Evolutionary conservation across 2,888 invertebrate species (phyloP).

Genomic region (Synergus itoensis): DNA sequence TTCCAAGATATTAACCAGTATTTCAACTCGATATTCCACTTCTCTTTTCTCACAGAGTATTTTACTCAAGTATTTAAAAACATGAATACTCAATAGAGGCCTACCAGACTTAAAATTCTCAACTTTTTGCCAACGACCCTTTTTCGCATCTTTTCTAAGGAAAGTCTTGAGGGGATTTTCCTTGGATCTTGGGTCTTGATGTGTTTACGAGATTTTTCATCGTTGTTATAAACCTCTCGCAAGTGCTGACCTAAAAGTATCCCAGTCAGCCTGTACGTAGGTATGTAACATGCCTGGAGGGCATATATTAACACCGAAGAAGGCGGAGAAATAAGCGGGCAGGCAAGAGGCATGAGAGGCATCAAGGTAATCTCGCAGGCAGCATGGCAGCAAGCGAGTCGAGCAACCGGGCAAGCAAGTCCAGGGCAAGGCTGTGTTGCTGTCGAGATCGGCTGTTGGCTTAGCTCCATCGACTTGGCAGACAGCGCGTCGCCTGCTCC

Average conservation of each 20-base stretch:
- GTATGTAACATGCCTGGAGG: slow-evolving; percentile 55
- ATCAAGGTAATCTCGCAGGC: slow-evolving; percentile 49
- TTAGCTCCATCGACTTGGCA: slow-evolving; percentile 60
- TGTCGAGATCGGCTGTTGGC: slow-evolving; percentile 49
- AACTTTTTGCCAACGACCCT: neutral
- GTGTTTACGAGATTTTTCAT: slow-evolving; percentile 53
- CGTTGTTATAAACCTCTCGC: slow-evolving; percentile 51
- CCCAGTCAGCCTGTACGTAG: slow-evolving; percentile 53
- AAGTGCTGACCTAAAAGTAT: slow-evolving; percentile 57
- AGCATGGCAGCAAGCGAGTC: slow-evolving; percentile 42
- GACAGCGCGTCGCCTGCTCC: slow-evolving; percentile 67
- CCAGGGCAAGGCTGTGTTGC: slow-evolving; percentile 44
- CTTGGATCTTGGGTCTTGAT: neutral
- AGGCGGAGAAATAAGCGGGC: slow-evolving; percentile 51
- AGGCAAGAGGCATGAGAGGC: slow-evolving; percentile 53
- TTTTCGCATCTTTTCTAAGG: neutral
- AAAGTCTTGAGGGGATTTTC: neutral
- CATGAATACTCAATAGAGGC: no score
- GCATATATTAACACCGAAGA: slow-evolving; percentile 55
- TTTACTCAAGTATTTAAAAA: neutral
- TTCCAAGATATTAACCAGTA: no score
- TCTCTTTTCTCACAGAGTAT: no score
- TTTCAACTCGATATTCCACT: no score
- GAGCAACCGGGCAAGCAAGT: slow-evolving; percentile 45
- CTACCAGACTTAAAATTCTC: neutral